phyloP scores from a whole-genome alignment of 1,140 invertebrate species.

The Monomorium pharaonis region DNA sequence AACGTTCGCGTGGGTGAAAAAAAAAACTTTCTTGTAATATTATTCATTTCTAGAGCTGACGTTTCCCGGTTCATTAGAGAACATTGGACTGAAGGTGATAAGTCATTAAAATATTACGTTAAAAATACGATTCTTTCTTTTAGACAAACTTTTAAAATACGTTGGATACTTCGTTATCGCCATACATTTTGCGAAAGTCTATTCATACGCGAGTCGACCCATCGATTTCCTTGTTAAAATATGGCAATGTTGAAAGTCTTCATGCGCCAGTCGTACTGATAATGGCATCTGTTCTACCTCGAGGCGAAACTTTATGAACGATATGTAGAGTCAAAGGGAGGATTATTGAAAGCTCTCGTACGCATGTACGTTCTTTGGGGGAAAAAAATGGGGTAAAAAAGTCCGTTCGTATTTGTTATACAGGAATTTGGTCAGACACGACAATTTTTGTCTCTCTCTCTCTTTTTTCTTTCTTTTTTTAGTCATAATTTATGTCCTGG shows the following conservation, averaged over 20 bases:
- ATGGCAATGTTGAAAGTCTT: neutral
- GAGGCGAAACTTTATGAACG: neutral
- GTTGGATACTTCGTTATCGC: neutral
- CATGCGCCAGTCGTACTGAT: neutral
- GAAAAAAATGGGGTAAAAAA: constrained; percentile 8
- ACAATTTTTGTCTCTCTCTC: neutral
- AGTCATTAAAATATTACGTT: neutral
- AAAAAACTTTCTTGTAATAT: neutral
- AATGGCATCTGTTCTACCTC: constrained; percentile 21
- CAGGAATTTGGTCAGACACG: constrained; percentile 9
- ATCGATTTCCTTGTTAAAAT: constrained; percentile 39
- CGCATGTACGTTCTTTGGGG: constrained; percentile 48
- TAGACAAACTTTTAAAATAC: neutral
- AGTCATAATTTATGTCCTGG: constrained; percentile 41
- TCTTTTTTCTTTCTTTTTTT: constrained; percentile 19
- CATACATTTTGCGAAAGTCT: neutral
- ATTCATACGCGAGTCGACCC: constrained; percentile 12
- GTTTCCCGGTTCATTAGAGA: constrained; percentile 1
- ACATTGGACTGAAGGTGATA: neutral
- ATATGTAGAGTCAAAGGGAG: constrained; percentile 20
- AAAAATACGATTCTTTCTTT: neutral
- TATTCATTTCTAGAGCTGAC: neutral
- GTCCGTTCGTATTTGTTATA: constrained; percentile 34
- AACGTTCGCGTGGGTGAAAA: neutral
- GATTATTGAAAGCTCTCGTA: constrained; percentile 52